Evolutionary conservation across 2,888 invertebrate species (phyloP).

Genomic region (Tineola bisselliella): DNA sequence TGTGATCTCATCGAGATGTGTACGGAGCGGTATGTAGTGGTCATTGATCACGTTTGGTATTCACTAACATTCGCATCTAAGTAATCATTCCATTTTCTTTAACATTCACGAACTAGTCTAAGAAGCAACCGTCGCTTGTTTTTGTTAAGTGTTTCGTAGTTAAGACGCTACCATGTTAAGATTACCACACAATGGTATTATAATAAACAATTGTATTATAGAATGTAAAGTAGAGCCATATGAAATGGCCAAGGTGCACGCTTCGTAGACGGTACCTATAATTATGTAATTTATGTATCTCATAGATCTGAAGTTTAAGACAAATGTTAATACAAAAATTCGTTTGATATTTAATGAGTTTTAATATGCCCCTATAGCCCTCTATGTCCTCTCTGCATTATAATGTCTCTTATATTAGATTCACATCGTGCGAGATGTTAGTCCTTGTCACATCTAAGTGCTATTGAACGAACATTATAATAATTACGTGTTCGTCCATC

Average conservation of each 20-base stretch:
- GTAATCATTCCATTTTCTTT: conserved; percentile 49
- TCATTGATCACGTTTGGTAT: neutral
- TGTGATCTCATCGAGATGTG: conserved; percentile 44
- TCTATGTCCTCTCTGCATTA: neutral
- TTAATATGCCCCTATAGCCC: neutral
- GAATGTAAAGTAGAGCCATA: neutral
- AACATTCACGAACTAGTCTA: conserved; percentile 58
- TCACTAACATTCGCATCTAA: conserved; percentile 9
- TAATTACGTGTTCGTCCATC: conserved; percentile 5
- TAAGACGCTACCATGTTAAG: neutral
- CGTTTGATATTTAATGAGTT: neutral
- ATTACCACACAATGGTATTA: conserved; percentile 4
- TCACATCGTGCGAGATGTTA: neutral
- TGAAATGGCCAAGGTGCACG: neutral
- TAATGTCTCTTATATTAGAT: neutral
- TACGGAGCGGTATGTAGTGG: neutral
- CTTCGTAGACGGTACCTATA: neutral
- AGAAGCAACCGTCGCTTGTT: conserved; percentile 36
- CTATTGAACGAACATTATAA: conserved; percentile 6
- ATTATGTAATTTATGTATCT: conserved; percentile 9
- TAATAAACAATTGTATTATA: neutral
- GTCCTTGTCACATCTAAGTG: conserved; percentile 6
- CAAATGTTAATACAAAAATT: conserved; percentile 9
- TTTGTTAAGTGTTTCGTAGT: neutral
- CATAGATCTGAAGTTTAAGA: conserved; percentile 4